Base-by-base conservation (phyloP, 2,113 vertebrate genomes). In the Cyanoliseus patagonus region DNA sequence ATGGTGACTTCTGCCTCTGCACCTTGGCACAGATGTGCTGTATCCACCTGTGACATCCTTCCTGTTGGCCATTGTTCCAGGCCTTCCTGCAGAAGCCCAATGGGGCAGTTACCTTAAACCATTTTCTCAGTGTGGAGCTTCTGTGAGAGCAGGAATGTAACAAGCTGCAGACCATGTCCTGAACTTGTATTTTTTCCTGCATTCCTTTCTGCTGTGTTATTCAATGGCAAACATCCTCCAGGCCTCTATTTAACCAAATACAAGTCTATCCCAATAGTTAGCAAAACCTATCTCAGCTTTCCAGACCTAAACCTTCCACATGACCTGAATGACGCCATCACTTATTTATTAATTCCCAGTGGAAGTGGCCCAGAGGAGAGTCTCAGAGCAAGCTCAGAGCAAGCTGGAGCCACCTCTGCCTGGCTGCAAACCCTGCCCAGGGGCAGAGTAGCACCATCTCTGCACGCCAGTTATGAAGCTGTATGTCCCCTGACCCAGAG, bases 401-500 rank as follows among this genome's bases (percentile, higher is more conserved):
- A 79, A 82, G n/a, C 64, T 49, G 39, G 25, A n/a, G 28, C 35
- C 41, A 57, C 55, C 55, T 76, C 63, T 0, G 1, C 42, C 33
- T 53, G 64, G 25, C 76, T 1, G 2, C 51, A 72, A 51, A 30
- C 37, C 18, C 57, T 41, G 37, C 51, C 28, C 33, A 47, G 39
- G 30, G 20, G 22, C 64, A 46, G 22, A 30, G 35, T 4, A 3
- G 39, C 39, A 42, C 79, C 0, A 39, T 39, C 74, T 44, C 68
- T 25, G 14, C 0, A 0, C 9, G 41, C 18, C 1, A 1, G n/a
- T 74, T 35, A 27, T 0, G 2, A 49, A 68, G 31, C 74, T 35
- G n/a, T n/a, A 25, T 6, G 33, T n/a, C 46, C n/a, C 68, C 57
- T 52, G 49, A 23, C 6, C 14, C 9, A 28, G 15, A 82, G 30